Evolutionary conservation across 2,888 invertebrate species (phyloP).

Genomic region (Thereva nobilitata): DNA sequence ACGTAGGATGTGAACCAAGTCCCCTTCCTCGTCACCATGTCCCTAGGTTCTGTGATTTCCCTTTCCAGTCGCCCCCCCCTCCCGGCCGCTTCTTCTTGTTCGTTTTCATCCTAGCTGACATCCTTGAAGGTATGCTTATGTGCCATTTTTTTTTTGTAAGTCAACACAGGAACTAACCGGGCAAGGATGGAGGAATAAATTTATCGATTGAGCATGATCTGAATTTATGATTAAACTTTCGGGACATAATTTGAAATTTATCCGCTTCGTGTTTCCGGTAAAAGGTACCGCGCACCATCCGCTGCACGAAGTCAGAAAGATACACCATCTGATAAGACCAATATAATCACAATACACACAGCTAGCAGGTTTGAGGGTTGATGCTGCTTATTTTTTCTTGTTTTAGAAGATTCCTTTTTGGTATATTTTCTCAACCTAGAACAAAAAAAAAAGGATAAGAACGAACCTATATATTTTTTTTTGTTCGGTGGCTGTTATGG

Average conservation of each 20-base stretch:
- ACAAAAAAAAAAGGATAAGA: too few relatives aligned
- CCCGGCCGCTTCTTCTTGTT: too few relatives aligned
- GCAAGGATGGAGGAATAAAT: conserved; percentile 4
- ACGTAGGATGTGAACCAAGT: neutral
- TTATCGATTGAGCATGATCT: conserved; percentile 34
- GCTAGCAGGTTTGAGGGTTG: too few relatives aligned
- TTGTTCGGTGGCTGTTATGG: too few relatives aligned
- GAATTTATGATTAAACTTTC: conserved; percentile 35
- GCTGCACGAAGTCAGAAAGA: neutral
- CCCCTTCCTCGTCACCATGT: neutral
- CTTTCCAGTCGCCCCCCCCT: too few relatives aligned
- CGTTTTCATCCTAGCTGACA: neutral
- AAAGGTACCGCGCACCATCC: neutral
- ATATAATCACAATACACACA: too few relatives aligned
- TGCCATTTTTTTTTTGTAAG: conserved; percentile 18
- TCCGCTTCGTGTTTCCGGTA: conserved; percentile 16
- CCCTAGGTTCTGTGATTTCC: too few relatives aligned
- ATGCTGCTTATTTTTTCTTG: too few relatives aligned
- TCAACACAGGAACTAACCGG: neutral
- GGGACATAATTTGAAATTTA: conserved; percentile 33
- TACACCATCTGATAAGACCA: too few relatives aligned
- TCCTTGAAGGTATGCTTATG: conserved; percentile 19
- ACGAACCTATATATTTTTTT: too few relatives aligned
- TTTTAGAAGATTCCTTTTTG: too few relatives aligned
- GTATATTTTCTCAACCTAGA: too few relatives aligned